Conservation (phyloP, 2,113 vertebrate species). For the Laterallus jamaicensis region DNA sequence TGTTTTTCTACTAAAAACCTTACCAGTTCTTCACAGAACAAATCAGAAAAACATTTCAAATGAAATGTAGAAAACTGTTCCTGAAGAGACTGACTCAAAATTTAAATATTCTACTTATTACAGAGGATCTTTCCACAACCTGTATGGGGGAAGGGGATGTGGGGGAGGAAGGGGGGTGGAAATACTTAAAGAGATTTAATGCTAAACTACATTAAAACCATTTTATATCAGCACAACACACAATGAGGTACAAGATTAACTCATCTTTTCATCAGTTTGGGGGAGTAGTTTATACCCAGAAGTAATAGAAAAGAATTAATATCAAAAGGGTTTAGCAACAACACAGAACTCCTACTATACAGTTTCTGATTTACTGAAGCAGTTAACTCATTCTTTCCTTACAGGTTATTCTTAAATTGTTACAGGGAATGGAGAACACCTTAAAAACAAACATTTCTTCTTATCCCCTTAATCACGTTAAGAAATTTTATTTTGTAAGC, state of each 20-base stretch:
- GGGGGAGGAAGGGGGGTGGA: background rate
- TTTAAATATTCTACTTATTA: background rate
- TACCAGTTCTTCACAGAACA: background rate
- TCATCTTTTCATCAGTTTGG: background rate
- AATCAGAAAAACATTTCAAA: background rate
- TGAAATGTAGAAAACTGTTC: background rate
- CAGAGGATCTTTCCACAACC: background rate
- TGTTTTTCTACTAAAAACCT: background rate
- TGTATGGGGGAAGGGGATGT: background rate
- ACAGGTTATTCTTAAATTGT: background rate
- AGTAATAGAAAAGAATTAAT: background rate
- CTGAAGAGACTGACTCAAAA: background rate
- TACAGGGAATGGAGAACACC: background rate
- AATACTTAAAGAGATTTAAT: background rate
- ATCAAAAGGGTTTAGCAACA: background rate
- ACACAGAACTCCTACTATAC: background rate
- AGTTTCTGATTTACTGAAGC: background rate
- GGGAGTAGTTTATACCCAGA: background rate
- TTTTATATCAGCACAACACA: background rate
- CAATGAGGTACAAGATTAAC: background rate
- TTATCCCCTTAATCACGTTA: background rate
- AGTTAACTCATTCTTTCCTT: background rate
- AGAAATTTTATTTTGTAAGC: background rate
- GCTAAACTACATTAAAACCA: background rate
- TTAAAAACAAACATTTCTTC: background rate